Evolutionary conservation across 2,888 invertebrate genomes (phyloP).

Genomic region (Rhyacophila evoluta): DNA sequence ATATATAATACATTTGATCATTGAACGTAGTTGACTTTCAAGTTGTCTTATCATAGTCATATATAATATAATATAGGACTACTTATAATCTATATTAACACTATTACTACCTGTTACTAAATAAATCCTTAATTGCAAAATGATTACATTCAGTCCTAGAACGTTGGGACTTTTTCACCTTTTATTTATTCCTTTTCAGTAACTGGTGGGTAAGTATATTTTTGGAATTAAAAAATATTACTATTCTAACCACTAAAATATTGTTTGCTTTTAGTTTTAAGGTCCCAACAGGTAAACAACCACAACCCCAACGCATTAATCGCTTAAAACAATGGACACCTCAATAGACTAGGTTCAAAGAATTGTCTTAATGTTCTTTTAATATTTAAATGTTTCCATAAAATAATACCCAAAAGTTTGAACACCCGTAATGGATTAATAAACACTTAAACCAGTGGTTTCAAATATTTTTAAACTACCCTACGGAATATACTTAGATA

Average conservation of each 20-base stretch:
- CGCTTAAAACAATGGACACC: background rate
- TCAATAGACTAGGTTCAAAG: background rate
- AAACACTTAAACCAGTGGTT: no score
- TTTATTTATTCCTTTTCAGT: background rate
- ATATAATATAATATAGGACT: no score
- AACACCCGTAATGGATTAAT: no score
- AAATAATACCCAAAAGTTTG: no score
- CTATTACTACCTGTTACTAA: background rate
- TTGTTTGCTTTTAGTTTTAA: background rate
- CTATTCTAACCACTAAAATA: background rate
- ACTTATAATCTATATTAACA: background rate
- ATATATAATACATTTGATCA: background rate
- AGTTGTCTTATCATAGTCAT: background rate
- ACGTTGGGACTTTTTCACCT: background rate
- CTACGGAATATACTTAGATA: no score
- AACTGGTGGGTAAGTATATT: background rate
- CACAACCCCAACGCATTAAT: background rate
- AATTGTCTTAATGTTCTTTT: no score
- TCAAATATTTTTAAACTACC: no score
- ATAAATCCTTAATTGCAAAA: background rate
- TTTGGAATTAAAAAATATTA: conserved; percentile 2
- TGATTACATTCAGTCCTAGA: background rate
- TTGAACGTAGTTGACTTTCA: background rate
- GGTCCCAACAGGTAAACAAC: background rate
- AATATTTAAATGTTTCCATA: no score